Evolutionary conservation across 2,113 vertebrate genomes (phyloP).

Genomic region (Corythaixoides concolor): DNA sequence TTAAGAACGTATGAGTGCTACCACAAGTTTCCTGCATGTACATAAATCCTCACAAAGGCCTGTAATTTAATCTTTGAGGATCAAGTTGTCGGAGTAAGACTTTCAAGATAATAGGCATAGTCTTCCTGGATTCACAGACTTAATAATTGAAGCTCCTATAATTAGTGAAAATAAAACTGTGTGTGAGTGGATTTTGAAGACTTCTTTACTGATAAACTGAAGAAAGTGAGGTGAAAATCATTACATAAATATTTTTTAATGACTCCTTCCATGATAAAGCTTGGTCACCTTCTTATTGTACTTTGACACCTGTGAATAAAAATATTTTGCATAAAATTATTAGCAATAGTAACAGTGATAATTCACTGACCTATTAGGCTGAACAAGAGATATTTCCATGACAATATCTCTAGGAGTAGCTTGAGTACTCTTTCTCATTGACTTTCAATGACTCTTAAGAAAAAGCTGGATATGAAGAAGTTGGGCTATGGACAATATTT

Average conservation of each 20-base stretch:
- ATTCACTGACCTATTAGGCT: not conserved
- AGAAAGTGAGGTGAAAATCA: not conserved
- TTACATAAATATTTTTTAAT: not conserved
- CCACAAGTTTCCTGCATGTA: not conserved
- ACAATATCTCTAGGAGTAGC: not conserved
- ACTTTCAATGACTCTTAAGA: not conserved
- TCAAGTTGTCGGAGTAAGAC: not conserved
- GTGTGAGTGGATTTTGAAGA: not conserved
- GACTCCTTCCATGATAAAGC: not conserved
- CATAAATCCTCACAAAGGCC: not conserved
- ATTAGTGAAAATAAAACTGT: not conserved
- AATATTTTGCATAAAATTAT: not conserved
- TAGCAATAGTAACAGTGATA: not conserved
- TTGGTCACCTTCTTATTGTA: not conserved
- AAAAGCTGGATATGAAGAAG: not conserved
- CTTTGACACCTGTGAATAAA: not conserved
- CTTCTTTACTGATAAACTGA: not conserved
- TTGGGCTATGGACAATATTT: not conserved
- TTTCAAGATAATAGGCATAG: not conserved
- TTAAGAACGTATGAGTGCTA: not conserved
- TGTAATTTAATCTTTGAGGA: not conserved
- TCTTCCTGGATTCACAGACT: not conserved
- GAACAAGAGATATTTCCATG: not conserved
- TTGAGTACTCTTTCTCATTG: not conserved
- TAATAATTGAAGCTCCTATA: not conserved